phyloP scores from a whole-genome alignment of 1,140 invertebrate genomes.

The Arctopsyche grandis region DNA sequence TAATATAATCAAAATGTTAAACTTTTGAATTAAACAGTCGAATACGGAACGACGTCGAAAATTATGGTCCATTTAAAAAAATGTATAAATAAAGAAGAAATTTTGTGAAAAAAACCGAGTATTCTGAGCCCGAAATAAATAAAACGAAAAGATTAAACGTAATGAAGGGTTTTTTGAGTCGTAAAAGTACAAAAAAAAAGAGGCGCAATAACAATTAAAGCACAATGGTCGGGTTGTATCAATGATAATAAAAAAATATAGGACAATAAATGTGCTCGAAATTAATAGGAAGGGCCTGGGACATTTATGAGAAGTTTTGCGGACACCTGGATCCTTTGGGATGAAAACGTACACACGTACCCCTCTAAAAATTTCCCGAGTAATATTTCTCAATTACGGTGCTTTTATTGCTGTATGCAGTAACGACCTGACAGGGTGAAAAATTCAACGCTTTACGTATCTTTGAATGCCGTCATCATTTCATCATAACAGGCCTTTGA shows the following conservation, averaged over 20 bases:
- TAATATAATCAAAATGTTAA: too few species aligned
- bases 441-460: neutral
- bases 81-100: too few species aligned
- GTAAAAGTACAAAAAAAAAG: conserved; percentile 4
- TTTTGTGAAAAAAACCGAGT: neutral
- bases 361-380: neutral
- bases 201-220: conserved; percentile 26
- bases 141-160: conserved; percentile 8
- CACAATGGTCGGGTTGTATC: conserved; percentile 25
- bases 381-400: conserved; percentile 12
- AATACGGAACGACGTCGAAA: too few species aligned
- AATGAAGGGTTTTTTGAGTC: conserved; percentile 6
- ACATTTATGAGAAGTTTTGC: conserved; percentile 31
- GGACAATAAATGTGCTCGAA: conserved; percentile 27
- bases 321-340: conserved; percentile 31
- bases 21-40: too few species aligned
- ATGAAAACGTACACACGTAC: neutral
- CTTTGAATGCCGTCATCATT: too few species aligned
- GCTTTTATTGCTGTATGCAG: conserved; percentile 7
- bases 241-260: conserved; percentile 34
- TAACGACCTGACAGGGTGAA: neutral
- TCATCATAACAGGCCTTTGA: too few species aligned
- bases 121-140: conserved; percentile 1
- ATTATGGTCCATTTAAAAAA: too few species aligned
- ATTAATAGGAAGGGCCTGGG: conserved; percentile 22